Base-by-base conservation (phyloP, 2,797 vertebrate genomes). In the Margarornis squamiger region DNA sequence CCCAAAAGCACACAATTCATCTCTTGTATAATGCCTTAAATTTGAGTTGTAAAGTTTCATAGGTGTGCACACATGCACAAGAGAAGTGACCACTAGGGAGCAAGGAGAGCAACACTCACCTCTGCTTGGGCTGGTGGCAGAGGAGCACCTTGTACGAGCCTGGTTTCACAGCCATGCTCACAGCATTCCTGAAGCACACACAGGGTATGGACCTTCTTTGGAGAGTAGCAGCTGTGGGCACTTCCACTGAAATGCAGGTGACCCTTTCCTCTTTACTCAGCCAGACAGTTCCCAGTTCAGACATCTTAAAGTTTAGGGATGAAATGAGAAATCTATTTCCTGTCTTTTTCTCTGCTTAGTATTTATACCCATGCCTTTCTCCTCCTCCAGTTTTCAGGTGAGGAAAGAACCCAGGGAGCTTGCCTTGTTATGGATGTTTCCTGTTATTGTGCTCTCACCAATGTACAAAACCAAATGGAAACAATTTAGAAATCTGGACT, bases 131-230 rank as follows among this genome's bases (percentile, higher is more conserved):
- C 26, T 59, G 48, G n/a, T 78, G 54, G 12, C 66, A 63, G 41
- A n/a, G 6, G 10, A 49, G 7, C 15, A 49, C 4, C 7, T 55
- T 1, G 0, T 15, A 10, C 0, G 5, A 62, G 8, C 20, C 67
- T 6, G 9, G 16, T 12, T 10, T 54, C 61, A 14, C 12, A 65
- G 62, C 23, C 41, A 15, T 19, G 32, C 15, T 86, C 18, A 14
- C 26, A 49, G 18, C 45, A 36, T 34, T 86, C 36, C 58, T 71
- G 27, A 81, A 61, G 12, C 0, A 3, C 20, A 9, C 9, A 8
- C 6, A 21, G 16, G 6, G 1, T 15, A 16, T 7, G 49, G 6
- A 12, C 9, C 51, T 79, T 46, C 29, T 45, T 38, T 75, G 41
- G 32, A 74, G 30, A 76, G 20, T 0, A 54, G 21, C 23, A 62